These are phyloP conservation scores for Myotis daubentonii DNA, from an alignment of 2,797 vertebrate genomes.

Conservation along the genomic window DNA sequence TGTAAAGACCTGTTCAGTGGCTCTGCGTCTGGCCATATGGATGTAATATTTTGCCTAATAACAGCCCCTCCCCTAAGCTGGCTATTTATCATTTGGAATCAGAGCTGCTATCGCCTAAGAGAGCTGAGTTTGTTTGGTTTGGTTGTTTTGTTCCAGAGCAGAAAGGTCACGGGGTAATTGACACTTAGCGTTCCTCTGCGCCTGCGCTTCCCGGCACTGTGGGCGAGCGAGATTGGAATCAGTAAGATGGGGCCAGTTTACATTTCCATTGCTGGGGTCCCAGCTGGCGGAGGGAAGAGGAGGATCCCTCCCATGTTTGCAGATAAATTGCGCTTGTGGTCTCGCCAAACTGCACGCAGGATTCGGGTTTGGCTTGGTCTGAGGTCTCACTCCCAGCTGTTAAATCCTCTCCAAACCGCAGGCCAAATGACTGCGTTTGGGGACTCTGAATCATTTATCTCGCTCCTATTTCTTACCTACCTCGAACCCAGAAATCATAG, in stretches of 20 bases:
- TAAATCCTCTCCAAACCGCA: conserved; percentile 63
- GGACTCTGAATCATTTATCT: conserved; percentile 71
- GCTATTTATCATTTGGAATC: neutral
- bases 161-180: neutral
- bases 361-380: neutral
- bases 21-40: neutral
- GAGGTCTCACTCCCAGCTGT: conserved; percentile 41
- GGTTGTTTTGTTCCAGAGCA: neutral
- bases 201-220: neutral
- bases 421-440: conserved; percentile 60
- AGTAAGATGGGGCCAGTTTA: neutral
- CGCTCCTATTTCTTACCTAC: conserved; percentile 71
- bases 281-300: neutral
- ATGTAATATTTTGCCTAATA: neutral
- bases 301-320: neutral
- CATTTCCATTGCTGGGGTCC: conserved; percentile 41
- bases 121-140: neutral
- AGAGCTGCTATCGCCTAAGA: neutral
- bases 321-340: conserved; percentile 20
- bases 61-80: neutral
- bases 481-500: conserved; percentile 42
- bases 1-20: neutral
- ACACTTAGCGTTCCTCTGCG: conserved; percentile 48
- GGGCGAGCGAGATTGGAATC: neutral
- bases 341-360: neutral